Conservation (phyloP, 2,797 vertebrate genomes). For the Natrix natrix region DNA sequence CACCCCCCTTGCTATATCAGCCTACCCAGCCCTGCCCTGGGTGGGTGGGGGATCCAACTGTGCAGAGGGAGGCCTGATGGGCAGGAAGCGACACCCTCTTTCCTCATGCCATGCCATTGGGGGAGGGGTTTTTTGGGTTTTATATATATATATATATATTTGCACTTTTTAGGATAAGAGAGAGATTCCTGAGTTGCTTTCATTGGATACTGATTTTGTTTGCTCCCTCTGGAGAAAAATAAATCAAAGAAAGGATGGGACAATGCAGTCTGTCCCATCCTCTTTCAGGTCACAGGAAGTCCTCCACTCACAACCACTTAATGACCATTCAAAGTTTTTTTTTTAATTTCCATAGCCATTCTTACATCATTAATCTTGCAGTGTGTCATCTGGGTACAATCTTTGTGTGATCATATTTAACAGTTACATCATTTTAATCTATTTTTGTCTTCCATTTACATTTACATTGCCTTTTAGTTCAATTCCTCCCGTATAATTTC, state of each 20-base stretch:
- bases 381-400: too few relatives aligned
- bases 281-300: not conserved
- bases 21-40: not conserved
- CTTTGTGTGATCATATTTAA: too few relatives aligned
- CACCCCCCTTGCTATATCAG: not conserved
- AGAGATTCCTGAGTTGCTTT: not conserved
- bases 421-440: too few relatives aligned
- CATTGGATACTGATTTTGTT: not conserved
- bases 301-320: not conserved
- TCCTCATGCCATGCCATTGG: not conserved
- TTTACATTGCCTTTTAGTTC: too few relatives aligned
- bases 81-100: not conserved
- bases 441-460: too few relatives aligned
- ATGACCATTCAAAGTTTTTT: not conserved
- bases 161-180: not conserved
- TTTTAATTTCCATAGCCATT: too few relatives aligned
- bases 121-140: too few relatives aligned
- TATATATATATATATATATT: too few relatives aligned
- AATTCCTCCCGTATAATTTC: too few relatives aligned
- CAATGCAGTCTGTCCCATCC: not conserved
- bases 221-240: not conserved
- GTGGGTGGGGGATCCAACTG: too few relatives aligned
- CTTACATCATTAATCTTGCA: too few relatives aligned
- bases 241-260: not conserved
- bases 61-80: not conserved